A percentile compares a stretch with the other conserved stretches of the same genome.
Evolutionary conservation across 1,140 invertebrate species (phyloP).

Genomic region (Mylabris phalerata): DNA sequence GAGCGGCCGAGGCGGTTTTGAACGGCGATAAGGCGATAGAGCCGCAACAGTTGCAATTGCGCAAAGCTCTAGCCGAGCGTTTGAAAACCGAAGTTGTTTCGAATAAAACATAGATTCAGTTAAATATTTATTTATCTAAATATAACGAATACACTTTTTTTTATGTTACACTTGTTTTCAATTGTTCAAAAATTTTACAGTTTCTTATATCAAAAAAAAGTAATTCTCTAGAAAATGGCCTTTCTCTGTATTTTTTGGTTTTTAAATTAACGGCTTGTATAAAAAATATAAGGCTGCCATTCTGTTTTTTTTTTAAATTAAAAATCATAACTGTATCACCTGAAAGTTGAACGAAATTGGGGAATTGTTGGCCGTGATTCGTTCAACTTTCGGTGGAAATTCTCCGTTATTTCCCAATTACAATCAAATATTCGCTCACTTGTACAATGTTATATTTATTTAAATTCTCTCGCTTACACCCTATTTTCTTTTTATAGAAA

Average conservation of each 20-base stretch:
- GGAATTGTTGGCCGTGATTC: no score
- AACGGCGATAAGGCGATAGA: conserved; percentile 45
- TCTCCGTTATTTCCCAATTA: background rate
- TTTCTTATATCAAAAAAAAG: conserved; percentile 31
- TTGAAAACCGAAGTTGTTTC: conserved; percentile 71
- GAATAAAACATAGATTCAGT: conserved; percentile 20
- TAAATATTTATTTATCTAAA: conserved; percentile 41
- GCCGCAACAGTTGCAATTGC: conserved; percentile 61
- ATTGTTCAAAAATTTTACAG: conserved; percentile 31
- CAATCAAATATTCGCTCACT: conserved; percentile 19
- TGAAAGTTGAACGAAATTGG: conserved; percentile 11
- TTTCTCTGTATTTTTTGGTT: conserved; percentile 16
- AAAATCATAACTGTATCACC: background rate
- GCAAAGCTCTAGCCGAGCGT: conserved; percentile 73
- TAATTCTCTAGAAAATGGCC: conserved; percentile 30
- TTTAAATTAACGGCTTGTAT: conserved; percentile 31
- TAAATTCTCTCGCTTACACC: background rate
- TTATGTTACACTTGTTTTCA: conserved; percentile 35
- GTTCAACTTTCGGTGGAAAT: conserved; percentile 11
- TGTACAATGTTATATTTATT: conserved; percentile 3
- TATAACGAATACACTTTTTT: conserved; percentile 43
- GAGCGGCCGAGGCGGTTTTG: conserved; percentile 58
- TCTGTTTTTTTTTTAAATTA: conserved; percentile 21
- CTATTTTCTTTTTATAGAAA: no score
- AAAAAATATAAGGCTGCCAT: conserved; percentile 34